A percentile compares a stretch with the other conserved stretches of the same genome.
phyloP scores from a whole-genome alignment of 2,888 invertebrate genomes.

The Druceiella hillmani region DNA sequence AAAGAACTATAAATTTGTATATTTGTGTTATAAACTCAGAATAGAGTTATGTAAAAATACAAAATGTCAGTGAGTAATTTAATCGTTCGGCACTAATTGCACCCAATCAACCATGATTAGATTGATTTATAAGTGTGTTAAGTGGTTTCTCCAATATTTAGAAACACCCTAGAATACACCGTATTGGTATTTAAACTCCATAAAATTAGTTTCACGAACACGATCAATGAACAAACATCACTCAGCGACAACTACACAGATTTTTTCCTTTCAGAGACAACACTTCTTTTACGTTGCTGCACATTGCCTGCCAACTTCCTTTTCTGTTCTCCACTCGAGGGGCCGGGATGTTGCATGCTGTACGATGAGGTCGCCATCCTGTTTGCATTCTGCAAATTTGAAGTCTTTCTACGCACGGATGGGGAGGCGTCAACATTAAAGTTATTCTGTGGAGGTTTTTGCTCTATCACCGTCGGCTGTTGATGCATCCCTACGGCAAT shows the following conservation, averaged over 20 bases:
- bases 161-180: too few species aligned
- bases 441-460: constrained; percentile 31
- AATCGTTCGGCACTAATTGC: too few species aligned
- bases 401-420: constrained; percentile 42
- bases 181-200: too few species aligned
- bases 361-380: constrained; percentile 37
- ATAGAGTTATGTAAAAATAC: too few species aligned
- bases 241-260: constrained; percentile 35
- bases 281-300: constrained; percentile 42
- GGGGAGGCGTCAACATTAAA: constrained; percentile 43
- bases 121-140: too few species aligned
- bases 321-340: constrained; percentile 33
- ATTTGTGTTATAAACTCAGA: too few species aligned
- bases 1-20: too few species aligned
- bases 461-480: constrained; percentile 38
- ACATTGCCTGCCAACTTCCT: constrained; percentile 48
- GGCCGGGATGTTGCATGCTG: constrained; percentile 32
- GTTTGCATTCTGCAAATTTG: constrained; percentile 37
- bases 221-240: too few species aligned
- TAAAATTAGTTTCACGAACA: too few species aligned
- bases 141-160: too few species aligned
- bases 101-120: too few species aligned
- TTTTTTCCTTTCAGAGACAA: constrained; percentile 44
- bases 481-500: constrained; percentile 41
- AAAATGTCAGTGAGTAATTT: too few species aligned